Conservation (phyloP, 2,113 vertebrate genomes). For the Merops nubicus region DNA sequence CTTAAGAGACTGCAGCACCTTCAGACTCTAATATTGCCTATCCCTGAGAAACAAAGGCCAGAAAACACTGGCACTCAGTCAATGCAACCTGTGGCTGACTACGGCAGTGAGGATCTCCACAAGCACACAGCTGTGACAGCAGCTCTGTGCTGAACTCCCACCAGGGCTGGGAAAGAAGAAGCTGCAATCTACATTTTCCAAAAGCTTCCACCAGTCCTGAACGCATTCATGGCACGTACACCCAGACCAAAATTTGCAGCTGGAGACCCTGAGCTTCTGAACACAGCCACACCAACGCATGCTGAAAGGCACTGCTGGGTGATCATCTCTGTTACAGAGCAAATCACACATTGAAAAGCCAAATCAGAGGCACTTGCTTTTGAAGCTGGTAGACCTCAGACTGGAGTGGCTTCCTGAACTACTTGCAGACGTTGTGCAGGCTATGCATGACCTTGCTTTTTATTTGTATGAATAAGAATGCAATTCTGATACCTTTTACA, state of each 20-base stretch:
- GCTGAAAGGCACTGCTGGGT: neutral
- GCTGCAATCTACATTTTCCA: neutral
- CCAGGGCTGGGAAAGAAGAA: neutral
- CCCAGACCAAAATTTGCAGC: neutral
- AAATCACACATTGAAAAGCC: neutral
- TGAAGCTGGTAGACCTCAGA: neutral
- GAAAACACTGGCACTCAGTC: neutral
- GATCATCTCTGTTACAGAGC: neutral
- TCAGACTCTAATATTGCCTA: neutral
- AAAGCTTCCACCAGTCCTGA: neutral
- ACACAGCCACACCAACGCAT: neutral
- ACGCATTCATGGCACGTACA: rapidly evolving
- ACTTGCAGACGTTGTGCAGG: neutral
- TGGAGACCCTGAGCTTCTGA: neutral
- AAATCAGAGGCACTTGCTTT: neutral
- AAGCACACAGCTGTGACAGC: neutral
- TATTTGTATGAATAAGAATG: neutral
- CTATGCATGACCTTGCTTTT: neutral
- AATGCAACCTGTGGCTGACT: rapidly evolving
- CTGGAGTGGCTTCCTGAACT: neutral
- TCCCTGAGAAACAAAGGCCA: neutral
- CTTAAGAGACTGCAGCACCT: neutral
- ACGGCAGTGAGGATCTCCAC: neutral
- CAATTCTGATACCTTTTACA: neutral
- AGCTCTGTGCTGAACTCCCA: neutral